A percentile compares a stretch with the other conserved stretches of the same genome.
phyloP scores from a whole-genome alignment of 2,797 vertebrate species.

The Coranthus polyacanthus region DNA sequence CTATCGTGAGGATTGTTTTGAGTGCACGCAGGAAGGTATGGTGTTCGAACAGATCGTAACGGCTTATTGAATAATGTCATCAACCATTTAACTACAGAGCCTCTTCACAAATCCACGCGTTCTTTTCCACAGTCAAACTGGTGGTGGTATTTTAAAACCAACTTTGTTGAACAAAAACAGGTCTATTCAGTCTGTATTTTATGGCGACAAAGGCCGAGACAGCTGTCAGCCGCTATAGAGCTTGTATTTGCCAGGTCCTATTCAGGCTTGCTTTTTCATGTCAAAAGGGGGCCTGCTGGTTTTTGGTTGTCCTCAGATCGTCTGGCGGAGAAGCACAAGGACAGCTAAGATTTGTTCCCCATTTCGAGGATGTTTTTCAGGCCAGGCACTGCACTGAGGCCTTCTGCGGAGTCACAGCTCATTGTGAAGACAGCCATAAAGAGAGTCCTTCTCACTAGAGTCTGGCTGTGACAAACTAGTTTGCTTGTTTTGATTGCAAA shows the following conservation, averaged over 20 bases:
- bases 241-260: conserved; percentile 64
- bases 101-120: conserved; percentile 6
- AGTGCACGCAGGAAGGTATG: neutral
- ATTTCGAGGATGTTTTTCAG: conserved; percentile 45
- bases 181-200: conserved; percentile 60
- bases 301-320: conserved; percentile 62
- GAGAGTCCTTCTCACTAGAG: conserved; percentile 26
- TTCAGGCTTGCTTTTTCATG: conserved; percentile 71
- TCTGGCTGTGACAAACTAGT: conserved; percentile 28
- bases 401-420: conserved; percentile 32
- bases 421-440: conserved; percentile 50
- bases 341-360: conserved; percentile 46
- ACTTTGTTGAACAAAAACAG: conserved; percentile 47
- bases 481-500: conserved; percentile 20
- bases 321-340: conserved; percentile 50
- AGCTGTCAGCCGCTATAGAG: conserved; percentile 79
- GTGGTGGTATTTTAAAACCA: conserved; percentile 53
- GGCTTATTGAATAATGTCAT: neutral
- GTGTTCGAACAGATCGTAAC: neutral
- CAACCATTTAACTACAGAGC: conserved; percentile 15
- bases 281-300: conserved; percentile 63
- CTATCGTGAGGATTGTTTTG: neutral
- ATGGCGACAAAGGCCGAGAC: conserved; percentile 72
- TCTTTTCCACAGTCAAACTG: neutral
- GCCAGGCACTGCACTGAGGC: conserved; percentile 29